Evolutionary conservation across 2,888 invertebrate genomes (phyloP).

Genomic region (Nephrotoma flavescens): DNA sequence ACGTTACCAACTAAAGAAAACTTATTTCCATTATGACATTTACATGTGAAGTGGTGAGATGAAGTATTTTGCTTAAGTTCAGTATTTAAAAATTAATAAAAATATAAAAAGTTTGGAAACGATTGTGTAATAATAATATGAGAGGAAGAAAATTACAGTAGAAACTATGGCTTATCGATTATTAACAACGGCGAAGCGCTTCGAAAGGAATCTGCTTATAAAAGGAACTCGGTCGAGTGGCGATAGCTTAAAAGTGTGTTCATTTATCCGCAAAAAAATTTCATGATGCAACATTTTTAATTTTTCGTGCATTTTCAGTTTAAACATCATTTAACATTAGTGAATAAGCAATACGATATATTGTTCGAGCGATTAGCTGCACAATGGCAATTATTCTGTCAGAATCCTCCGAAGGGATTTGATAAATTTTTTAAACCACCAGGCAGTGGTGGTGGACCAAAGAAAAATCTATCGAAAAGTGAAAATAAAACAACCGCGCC

Average conservation of each 20-base stretch:
- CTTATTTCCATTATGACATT: neutral
- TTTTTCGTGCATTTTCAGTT: constrained; percentile 21
- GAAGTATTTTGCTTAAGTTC: neutral
- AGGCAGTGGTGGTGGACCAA: constrained; percentile 36
- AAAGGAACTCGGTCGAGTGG: neutral
- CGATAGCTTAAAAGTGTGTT: neutral
- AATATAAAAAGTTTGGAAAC: neutral
- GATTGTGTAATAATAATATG: neutral
- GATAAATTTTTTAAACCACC: constrained; percentile 78
- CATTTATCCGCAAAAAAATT: neutral
- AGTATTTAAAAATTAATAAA: neutral
- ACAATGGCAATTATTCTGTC: constrained; percentile 49
- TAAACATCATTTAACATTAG: constrained; percentile 23
- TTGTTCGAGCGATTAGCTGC: constrained; percentile 20
- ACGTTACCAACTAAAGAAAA: neutral
- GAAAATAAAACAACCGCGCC: constrained; percentile 21
- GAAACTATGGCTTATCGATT: constrained; percentile 45
- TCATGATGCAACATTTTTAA: constrained; percentile 4
- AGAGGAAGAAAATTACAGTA: neutral
- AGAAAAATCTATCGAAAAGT: constrained; percentile 17
- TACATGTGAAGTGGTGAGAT: neutral
- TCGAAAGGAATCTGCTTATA: constrained; percentile 32
- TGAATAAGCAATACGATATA: constrained; percentile 10
- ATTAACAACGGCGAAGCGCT: constrained; percentile 38
- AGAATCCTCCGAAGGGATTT: constrained; percentile 82